phyloP scores from a whole-genome alignment of 2,888 invertebrate species.

The Malthinus flaveolus region DNA sequence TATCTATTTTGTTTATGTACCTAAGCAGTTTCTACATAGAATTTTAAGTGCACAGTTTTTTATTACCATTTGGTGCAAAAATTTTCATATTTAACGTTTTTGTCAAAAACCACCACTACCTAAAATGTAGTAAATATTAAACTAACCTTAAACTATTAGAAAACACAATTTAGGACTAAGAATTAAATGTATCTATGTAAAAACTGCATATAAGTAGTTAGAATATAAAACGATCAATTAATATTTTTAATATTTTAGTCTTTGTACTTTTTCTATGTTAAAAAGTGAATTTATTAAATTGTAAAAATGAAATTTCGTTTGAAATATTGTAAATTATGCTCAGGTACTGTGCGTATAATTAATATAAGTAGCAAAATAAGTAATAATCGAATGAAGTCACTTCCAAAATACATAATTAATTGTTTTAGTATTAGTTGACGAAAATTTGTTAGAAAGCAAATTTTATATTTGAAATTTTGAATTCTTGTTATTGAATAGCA shows the following conservation, averaged over 20 bases:
- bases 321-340: conserved; percentile 23
- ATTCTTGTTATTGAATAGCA: conserved; percentile 31
- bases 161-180: background rate
- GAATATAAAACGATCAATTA: too few relatives aligned
- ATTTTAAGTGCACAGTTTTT: background rate
- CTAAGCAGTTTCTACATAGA: background rate
- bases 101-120: too few relatives aligned
- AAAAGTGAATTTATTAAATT: too few relatives aligned
- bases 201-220: background rate
- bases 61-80: background rate
- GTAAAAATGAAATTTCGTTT: conserved; percentile 3
- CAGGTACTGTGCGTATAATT: conserved; percentile 21
- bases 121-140: too few relatives aligned
- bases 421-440: conserved; percentile 9
- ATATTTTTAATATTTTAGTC: too few relatives aligned
- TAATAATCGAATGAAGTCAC: conserved; percentile 5
- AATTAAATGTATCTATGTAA: background rate
- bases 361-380: conserved; percentile 14
- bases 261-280: conserved; percentile 5
- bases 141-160: background rate
- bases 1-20: background rate
- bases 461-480: conserved; percentile 35
- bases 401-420: conserved; percentile 19
- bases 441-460: conserved; percentile 13
- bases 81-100: too few relatives aligned